Conservation (phyloP, 2,888 invertebrate genomes). For the Cheilosia vulpina region DNA sequence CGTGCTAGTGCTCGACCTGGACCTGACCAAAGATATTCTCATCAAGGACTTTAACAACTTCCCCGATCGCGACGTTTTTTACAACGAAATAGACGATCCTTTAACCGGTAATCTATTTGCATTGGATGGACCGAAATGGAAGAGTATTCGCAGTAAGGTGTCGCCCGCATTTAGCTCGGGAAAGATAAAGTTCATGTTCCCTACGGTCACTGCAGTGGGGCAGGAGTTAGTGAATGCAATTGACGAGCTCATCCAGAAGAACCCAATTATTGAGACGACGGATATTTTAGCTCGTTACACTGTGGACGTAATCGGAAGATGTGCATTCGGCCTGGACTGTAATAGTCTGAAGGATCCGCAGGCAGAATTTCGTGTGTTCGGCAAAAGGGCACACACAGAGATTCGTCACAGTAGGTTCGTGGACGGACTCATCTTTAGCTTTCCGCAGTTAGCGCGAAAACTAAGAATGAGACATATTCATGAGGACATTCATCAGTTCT, state of each 20-base stretch:
- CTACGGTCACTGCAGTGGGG: conserved; percentile 77
- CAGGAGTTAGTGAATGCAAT: conserved; percentile 76
- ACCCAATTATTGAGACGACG: conserved; percentile 80
- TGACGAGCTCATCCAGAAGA: background rate
- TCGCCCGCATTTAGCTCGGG: conserved; percentile 78
- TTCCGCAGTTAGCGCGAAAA: conserved; percentile 77
- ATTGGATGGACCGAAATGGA: conserved; percentile 83
- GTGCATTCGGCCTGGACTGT: conserved; percentile 84
- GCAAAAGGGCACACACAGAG: conserved; percentile 77
- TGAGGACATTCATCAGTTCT: conserved; percentile 82
- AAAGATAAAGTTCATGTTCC: conserved; percentile 79
- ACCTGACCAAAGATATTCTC: conserved; percentile 79
- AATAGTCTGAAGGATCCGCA: conserved; percentile 82
- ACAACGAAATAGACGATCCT: conserved; percentile 81
- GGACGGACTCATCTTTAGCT: conserved; percentile 77
- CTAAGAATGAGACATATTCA: conserved; percentile 78
- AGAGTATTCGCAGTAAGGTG: conserved; percentile 78
- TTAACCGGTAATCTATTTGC: conserved; percentile 82
- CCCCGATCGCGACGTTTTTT: conserved; percentile 80
- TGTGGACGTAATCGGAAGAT: conserved; percentile 84
- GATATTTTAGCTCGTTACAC: conserved; percentile 84
- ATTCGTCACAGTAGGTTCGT: conserved; percentile 75
- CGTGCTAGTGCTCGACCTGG: conserved; percentile 79
- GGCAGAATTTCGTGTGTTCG: conserved; percentile 81
- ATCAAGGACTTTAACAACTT: conserved; percentile 80